Percentiles rank a stretch among this genome's conserved stretches.
phyloP scores from a whole-genome alignment of 2,888 invertebrate species.

The Leptura quadrifasciata region DNA sequence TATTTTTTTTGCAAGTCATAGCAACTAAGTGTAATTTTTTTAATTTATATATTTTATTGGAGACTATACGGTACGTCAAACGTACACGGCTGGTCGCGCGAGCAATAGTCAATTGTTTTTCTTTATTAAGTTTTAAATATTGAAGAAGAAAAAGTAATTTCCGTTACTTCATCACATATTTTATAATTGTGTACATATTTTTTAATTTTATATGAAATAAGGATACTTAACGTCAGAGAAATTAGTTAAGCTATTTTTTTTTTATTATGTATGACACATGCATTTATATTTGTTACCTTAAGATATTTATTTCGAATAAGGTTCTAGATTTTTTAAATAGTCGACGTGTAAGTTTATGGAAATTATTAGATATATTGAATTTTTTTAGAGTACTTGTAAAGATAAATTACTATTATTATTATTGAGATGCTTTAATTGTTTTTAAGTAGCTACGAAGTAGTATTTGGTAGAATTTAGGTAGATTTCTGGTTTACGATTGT shows the following conservation, averaged over 20 bases:
- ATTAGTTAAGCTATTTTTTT: constrained; percentile 39
- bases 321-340: constrained; percentile 43
- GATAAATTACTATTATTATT: constrained; percentile 52
- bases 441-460: constrained; percentile 66
- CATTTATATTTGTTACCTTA: constrained; percentile 69
- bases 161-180: constrained; percentile 47
- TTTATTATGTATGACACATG: constrained; percentile 56
- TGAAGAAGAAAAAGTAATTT: constrained; percentile 24
- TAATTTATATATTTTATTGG: constrained; percentile 57
- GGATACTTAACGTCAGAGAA: constrained; percentile 27
- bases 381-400: constrained; percentile 50
- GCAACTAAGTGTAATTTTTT: constrained; percentile 55
- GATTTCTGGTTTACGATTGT: constrained; percentile 21
- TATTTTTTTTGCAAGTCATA: constrained; percentile 61
- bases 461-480: constrained; percentile 54
- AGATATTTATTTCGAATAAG: constrained; percentile 65
- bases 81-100: constrained; percentile 44
- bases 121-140: constrained; percentile 44
- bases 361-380: constrained; percentile 50
- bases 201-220: constrained; percentile 43
- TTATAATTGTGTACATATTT: constrained; percentile 53
- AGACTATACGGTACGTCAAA: constrained; percentile 51
- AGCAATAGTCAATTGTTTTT: constrained; percentile 58
- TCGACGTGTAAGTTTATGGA: constrained; percentile 19
- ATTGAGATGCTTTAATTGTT: constrained; percentile 64